A percentile compares a stretch with the other conserved stretches of the same genome.
These are phyloP conservation scores for Paedocypris micromegethes DNA, from an alignment of 2,797 vertebrate genomes.

Conservation along the genomic window DNA sequence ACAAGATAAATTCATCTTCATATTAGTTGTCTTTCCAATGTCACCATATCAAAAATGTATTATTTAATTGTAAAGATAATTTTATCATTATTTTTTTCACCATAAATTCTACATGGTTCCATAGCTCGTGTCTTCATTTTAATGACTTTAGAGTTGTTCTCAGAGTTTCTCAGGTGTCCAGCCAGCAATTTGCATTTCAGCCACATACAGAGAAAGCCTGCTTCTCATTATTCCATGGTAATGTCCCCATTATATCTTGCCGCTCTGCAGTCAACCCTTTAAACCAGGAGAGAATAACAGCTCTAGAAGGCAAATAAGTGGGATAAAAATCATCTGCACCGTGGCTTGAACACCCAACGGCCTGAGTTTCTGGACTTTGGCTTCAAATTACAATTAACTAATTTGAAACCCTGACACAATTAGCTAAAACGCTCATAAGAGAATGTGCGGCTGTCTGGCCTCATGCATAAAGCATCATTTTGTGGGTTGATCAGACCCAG, in stretches of 20 bases:
- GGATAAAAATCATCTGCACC: conserved; percentile 15
- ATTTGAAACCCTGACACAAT: conserved; percentile 8
- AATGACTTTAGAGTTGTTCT: conserved; percentile 4
- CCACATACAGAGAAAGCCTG: conserved; percentile 33
- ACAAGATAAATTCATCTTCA: too few species aligned
- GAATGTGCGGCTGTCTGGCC: neutral
- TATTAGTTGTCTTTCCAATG: too few species aligned
- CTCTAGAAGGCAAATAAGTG: conserved; percentile 24
- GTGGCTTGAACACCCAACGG: neutral
- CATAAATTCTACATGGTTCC: too few species aligned
- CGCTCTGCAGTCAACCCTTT: conserved; percentile 40
- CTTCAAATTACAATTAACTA: conserved; percentile 1
- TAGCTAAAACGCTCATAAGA: conserved; percentile 10
- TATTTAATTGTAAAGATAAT: too few species aligned
- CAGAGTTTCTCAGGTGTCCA: conserved; percentile 37
- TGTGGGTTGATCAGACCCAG: conserved; percentile 42
- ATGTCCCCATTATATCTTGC: conserved; percentile 43
- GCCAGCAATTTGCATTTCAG: conserved; percentile 43
- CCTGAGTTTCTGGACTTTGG: neutral
- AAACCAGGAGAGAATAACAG: conserved; percentile 26
- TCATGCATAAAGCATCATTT: conserved; percentile 32
- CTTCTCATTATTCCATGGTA: conserved; percentile 46
- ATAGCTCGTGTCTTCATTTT: too few species aligned
- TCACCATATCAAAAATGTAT: too few species aligned
- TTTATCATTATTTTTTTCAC: too few species aligned